A percentile compares a stretch with the other conserved stretches of the same genome.
Evolutionary conservation across 2,113 vertebrate species (phyloP).

Genomic region (Chitala chitala): DNA sequence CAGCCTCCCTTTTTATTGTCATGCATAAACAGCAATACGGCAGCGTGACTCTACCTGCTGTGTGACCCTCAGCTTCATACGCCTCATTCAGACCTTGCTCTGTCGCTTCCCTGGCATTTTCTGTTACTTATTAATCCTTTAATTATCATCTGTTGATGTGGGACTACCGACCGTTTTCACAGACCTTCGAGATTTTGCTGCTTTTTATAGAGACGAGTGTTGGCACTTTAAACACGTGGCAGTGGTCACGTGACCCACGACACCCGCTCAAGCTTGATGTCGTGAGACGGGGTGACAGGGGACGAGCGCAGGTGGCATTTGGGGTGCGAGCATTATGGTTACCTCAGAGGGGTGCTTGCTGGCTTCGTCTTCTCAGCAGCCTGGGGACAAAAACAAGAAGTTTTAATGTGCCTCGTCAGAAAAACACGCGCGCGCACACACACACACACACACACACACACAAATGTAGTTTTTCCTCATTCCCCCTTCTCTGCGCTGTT

Average conservation of each 20-base stretch:
- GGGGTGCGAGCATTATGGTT: conserved; percentile 52
- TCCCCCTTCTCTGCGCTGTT: not conserved
- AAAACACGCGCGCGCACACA: not conserved
- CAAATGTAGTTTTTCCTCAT: not conserved
- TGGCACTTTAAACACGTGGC: no score
- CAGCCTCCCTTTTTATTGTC: not conserved
- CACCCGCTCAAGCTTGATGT: not conserved
- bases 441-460: conserved; percentile 9
- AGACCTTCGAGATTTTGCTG: no score
- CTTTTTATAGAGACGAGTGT: no score
- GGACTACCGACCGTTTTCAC: no score
- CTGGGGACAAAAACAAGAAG: conserved; percentile 67
- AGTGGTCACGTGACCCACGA: not conserved
- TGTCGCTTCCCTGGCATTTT: not conserved
- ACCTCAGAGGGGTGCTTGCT: conserved; percentile 81
- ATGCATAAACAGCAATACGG: not conserved
- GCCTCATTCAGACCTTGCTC: no score
- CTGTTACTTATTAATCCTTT: not conserved
- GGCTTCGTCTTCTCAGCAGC: conserved; percentile 85
- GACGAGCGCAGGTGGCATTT: not conserved
- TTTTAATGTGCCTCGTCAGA: no score
- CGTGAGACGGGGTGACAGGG: not conserved
- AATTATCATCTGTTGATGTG: not conserved
- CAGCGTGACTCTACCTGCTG: not conserved
- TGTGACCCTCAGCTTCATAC: not conserved